These are phyloP conservation scores for Oligia strigilis DNA, from an alignment of 2,888 invertebrate genomes.

Conservation along the genomic window DNA sequence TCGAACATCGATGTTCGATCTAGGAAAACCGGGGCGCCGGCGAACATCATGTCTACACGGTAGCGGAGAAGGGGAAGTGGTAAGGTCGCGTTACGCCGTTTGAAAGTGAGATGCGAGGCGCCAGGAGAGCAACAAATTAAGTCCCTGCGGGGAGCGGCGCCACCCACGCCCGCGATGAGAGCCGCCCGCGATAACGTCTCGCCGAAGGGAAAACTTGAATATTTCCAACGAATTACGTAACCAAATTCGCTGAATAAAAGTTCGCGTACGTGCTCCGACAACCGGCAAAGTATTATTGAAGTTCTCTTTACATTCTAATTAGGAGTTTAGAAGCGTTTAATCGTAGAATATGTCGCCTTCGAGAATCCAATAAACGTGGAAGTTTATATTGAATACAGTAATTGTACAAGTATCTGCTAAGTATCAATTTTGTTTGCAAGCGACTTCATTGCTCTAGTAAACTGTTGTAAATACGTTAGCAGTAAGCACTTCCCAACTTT, in stretches of 20 bases:
- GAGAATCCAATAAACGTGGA: constrained; percentile 69
- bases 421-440: constrained; percentile 54
- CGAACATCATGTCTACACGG: constrained; percentile 81
- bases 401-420: constrained; percentile 59
- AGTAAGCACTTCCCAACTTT: constrained; percentile 41
- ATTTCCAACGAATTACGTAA: constrained; percentile 88
- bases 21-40: constrained; percentile 71
- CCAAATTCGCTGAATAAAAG: constrained; percentile 86
- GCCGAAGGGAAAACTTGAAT: constrained; percentile 89
- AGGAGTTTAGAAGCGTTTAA: constrained; percentile 81
- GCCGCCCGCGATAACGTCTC: constrained; percentile 87
- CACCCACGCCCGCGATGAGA: constrained; percentile 85
- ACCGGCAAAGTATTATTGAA: constrained; percentile 84
- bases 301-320: constrained; percentile 82
- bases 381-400: constrained; percentile 72
- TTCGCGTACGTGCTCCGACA: constrained; percentile 84
- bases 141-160: constrained; percentile 86
- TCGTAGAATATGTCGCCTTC: constrained; percentile 76
- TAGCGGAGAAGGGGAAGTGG: constrained; percentile 83
- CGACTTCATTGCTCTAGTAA: constrained; percentile 24
- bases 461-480: constrained; percentile 48
- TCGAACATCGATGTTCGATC: constrained; percentile 68
- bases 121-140: constrained; percentile 91
- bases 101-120: constrained; percentile 90
- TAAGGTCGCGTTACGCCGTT: constrained; percentile 90